Evolutionary conservation across 2,797 vertebrate genomes (phyloP).

Genomic region (Fratercula arctica): DNA sequence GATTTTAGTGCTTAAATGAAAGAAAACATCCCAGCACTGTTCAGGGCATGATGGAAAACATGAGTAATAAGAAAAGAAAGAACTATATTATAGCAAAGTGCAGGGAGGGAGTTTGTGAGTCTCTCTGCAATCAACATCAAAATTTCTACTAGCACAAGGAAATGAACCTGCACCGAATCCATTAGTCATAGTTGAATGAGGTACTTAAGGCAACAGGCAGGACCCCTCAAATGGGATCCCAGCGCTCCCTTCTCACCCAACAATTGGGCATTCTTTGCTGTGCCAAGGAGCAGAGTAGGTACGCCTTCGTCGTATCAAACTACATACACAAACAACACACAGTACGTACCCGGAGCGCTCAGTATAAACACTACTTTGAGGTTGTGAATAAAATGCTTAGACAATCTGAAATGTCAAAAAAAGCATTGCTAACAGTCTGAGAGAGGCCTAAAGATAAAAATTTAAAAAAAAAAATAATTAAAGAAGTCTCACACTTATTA

Average conservation of each 20-base stretch:
- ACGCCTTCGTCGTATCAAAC: not conserved
- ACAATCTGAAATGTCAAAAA: not conserved
- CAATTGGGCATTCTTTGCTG: not conserved
- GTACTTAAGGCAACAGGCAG: not conserved
- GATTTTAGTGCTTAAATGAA: not conserved
- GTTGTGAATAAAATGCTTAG: not conserved
- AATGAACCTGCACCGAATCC: not conserved
- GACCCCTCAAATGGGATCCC: not conserved
- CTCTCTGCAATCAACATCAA: conserved; percentile 30
- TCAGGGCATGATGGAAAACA: conserved; percentile 51
- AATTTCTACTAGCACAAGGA: not conserved
- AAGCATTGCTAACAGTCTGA: not conserved
- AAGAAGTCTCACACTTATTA: not conserved
- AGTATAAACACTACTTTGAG: not conserved
- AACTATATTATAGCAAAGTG: not conserved
- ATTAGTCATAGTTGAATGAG: not conserved
- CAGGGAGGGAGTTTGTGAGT: conserved; percentile 18
- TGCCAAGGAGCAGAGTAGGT: not conserved
- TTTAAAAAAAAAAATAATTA: not conserved
- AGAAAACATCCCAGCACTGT: conserved; percentile 34
- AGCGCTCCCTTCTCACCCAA: not conserved
- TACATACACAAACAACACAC: too few relatives aligned
- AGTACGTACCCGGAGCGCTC: not conserved
- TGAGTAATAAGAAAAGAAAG: conserved; percentile 17
- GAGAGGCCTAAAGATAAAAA: not conserved